phyloP scores from a whole-genome alignment of 1,140 invertebrate genomes.

The Pygmarrhopalites habei region DNA sequence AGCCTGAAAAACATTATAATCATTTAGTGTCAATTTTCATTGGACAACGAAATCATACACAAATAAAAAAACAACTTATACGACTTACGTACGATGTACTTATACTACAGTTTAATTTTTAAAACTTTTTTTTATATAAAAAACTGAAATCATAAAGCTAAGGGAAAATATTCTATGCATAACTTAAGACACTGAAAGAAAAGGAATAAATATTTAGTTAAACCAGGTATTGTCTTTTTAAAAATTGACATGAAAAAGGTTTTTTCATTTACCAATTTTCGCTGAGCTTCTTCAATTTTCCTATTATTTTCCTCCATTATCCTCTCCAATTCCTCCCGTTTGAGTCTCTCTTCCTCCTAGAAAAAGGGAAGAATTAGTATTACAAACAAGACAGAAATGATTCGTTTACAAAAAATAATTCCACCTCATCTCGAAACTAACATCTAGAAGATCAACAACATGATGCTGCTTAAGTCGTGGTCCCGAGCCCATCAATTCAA shows the following conservation, averaged over 20 bases:
- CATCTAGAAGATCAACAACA: constrained; percentile 9
- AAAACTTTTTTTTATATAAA: too few relatives aligned
- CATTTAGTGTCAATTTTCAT: too few relatives aligned
- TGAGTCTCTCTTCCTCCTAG: constrained; percentile 92
- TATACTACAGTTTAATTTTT: too few relatives aligned
- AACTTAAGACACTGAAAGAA: too few relatives aligned
- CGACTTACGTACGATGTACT: too few relatives aligned
- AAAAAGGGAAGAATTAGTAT: constrained; percentile 44
- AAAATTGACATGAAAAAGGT: too few relatives aligned
- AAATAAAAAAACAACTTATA: too few relatives aligned
- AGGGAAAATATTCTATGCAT: too few relatives aligned
- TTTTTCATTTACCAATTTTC: constrained; percentile 91
- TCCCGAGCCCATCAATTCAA: constrained; percentile 3
- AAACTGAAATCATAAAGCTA: too few relatives aligned
- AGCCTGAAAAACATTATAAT: constrained; percentile 55
- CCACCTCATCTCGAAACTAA: constrained; percentile 12
- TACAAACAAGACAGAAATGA: constrained; percentile 2
- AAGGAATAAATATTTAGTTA: too few relatives aligned
- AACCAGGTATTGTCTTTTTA: too few relatives aligned
- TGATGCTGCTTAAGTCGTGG: not conserved
- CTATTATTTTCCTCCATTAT: constrained; percentile 96
- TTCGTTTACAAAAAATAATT: not conserved
- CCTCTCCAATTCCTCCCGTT: constrained; percentile 86
- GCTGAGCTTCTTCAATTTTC: constrained; percentile 94
- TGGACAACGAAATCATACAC: too few relatives aligned